Conservation (phyloP, 2,888 invertebrate species). For the Crocallis elinguaria region DNA sequence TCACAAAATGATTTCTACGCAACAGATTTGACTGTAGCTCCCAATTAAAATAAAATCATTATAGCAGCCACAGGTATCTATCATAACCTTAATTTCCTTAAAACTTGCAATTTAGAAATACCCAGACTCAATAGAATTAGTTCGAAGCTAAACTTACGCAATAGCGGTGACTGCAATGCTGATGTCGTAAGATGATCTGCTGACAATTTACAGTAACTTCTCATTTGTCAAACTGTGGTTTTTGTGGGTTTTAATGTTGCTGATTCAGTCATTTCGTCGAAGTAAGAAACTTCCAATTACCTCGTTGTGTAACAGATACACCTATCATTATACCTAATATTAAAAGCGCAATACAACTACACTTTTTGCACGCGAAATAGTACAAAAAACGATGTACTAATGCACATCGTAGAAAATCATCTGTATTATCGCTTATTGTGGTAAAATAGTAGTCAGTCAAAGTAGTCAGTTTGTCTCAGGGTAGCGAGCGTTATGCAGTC, state of each 20-base stretch:
- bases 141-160: conserved; percentile 8
- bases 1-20: no score
- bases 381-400: no score
- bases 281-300: background rate
- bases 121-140: conserved; percentile 13
- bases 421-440: no score
- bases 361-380: no score
- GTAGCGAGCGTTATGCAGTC: no score
- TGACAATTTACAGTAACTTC: conserved; percentile 5
- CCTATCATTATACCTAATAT: no score
- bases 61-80: background rate
- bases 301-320: background rate
- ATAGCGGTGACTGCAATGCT: conserved; percentile 16
- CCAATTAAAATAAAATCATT: background rate
- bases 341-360: no score
- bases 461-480: no score
- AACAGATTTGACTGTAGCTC: background rate
- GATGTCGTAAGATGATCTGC: conserved; percentile 9
- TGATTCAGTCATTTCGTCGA: conserved; percentile 11
- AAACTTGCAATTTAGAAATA: conserved; percentile 17
- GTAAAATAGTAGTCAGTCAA: no score
- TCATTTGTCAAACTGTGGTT: conserved; percentile 9
- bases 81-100: conserved; percentile 10
- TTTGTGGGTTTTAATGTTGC: conserved; percentile 12
- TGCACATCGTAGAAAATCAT: no score